Base-by-base conservation (phyloP, 2,888 invertebrate genomes). In the Tanytarsus gracilentus region DNA sequence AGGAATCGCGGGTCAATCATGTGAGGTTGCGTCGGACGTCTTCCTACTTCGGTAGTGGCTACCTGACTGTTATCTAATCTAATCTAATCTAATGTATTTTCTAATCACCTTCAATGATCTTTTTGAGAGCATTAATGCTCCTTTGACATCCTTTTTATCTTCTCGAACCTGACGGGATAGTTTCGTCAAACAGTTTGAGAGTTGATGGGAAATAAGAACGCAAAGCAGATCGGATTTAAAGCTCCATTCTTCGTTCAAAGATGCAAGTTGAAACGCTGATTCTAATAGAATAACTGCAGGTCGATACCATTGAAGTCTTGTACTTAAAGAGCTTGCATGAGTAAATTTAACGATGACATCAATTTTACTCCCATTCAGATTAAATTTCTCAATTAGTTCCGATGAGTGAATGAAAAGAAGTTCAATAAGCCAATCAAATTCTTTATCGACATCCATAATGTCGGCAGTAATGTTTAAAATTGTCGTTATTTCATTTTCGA, bases 401-500 rank as follows among this genome's bases (percentile, higher is more conserved):
- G 23, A 5, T 2, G 26, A 39, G 6, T 25, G 14, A 40, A 25
- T 23, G 11, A 39, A 56, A 27, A 56, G n/a, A 6, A 9, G n/a
- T 16, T 56, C 55, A 27, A 36, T 39, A 16, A 40, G 11, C 55
- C 55, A 56, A 16, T 36, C 18, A 40, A 40, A 8, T 4, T 16
- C 14, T 40, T 56, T 27, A n/a, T 49, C 16, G 25, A 14, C n/a
- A 5, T 8, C 21, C 14, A 2, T 6, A 18, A 49, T 49, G 16
- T 5, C 21, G 1, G 2, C 3, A 4, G 30, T 33, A 16, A 52
- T 9, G 2, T 39, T 56, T 7, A 25, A 3, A 2, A 40, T 27
- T 6, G 23, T 14, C 5, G 26, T 5, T 25, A 56, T 23, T 16
- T 56, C 40, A 4, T 56, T 27, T 3, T 40, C 40, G 4, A 25